These are phyloP conservation scores for Copsychus sechellarum DNA, from an alignment of 2,113 vertebrate genomes.

Conservation along the genomic window DNA sequence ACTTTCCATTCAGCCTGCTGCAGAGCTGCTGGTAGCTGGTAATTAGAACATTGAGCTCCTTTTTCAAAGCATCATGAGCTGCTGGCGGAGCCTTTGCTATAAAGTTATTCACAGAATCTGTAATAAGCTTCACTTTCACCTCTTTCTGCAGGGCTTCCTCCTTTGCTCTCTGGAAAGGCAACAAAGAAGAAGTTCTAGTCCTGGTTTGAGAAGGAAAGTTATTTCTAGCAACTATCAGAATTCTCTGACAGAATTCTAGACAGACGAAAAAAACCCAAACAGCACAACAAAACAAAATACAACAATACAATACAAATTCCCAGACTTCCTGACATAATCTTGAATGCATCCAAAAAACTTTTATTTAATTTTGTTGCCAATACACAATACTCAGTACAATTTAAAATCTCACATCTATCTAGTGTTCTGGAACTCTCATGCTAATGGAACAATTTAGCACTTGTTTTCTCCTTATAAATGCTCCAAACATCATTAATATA, in stretches of 20 bases:
- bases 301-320: not conserved
- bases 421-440: not conserved
- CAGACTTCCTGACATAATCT: not conserved
- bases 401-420: not conserved
- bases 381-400: not conserved
- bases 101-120: conserved; percentile 91
- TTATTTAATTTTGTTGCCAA: not conserved
- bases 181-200: not conserved
- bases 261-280: not conserved
- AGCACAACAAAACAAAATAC: not conserved
- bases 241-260: not conserved
- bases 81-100: conserved; percentile 90
- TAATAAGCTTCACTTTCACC: conserved; percentile 93
- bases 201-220: not conserved
- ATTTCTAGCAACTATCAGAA: not conserved
- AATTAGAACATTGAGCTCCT: conserved; percentile 87
- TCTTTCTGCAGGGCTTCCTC: conserved; percentile 95
- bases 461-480: not conserved
- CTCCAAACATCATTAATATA: not conserved
- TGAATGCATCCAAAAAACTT: not conserved
- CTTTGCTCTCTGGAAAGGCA: conserved; percentile 85
- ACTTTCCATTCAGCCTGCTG: conserved; percentile 94
- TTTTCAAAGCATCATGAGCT: conserved; percentile 91
- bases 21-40: conserved; percentile 92
- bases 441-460: not conserved